phyloP scores from a whole-genome alignment of 1,140 invertebrate genomes.

The Lepidurus packardi region DNA sequence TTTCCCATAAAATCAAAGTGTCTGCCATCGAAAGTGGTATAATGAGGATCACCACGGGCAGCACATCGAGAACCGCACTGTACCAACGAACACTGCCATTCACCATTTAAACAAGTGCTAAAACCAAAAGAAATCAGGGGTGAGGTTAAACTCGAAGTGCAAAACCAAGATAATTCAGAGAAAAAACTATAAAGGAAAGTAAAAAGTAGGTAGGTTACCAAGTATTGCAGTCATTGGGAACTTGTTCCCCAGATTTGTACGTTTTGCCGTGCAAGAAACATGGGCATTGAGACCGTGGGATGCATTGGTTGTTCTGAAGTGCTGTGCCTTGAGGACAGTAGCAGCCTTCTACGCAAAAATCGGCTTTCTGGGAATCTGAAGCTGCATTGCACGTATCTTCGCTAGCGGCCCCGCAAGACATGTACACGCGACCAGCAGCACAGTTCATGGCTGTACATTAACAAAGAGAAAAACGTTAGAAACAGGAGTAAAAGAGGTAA shows the following conservation, averaged over 20 bases:
- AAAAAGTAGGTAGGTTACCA: conserved; percentile 52
- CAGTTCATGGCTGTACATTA: conserved; percentile 60
- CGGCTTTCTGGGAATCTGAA: conserved; percentile 42
- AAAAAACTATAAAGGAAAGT: conserved; percentile 26
- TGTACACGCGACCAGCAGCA: conserved; percentile 60
- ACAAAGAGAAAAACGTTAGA: not conserved
- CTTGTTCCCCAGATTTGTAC: conserved; percentile 63
- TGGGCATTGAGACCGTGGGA: conserved; percentile 64
- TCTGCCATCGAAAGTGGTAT: conserved; percentile 79
- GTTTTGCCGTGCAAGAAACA: conserved; percentile 67
- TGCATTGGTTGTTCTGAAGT: conserved; percentile 64
- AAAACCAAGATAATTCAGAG: conserved; percentile 4
- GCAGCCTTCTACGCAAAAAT: conserved; percentile 72
- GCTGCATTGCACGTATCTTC: conserved; percentile 52
- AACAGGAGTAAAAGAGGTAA: not conserved
- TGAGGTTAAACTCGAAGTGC: not conserved
- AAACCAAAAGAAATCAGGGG: conserved; percentile 36
- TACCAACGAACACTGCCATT: conserved; percentile 70
- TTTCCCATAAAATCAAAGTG: conserved; percentile 82
- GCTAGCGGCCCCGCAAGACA: conserved; percentile 56
- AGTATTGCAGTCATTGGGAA: conserved; percentile 76
- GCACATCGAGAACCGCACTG: conserved; percentile 68
- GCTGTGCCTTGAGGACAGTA: conserved; percentile 71
- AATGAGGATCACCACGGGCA: conserved; percentile 81
- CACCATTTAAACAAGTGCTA: conserved; percentile 62